phyloP scores from a whole-genome alignment of 2,888 invertebrate species.

The Nysson spinosus region DNA sequence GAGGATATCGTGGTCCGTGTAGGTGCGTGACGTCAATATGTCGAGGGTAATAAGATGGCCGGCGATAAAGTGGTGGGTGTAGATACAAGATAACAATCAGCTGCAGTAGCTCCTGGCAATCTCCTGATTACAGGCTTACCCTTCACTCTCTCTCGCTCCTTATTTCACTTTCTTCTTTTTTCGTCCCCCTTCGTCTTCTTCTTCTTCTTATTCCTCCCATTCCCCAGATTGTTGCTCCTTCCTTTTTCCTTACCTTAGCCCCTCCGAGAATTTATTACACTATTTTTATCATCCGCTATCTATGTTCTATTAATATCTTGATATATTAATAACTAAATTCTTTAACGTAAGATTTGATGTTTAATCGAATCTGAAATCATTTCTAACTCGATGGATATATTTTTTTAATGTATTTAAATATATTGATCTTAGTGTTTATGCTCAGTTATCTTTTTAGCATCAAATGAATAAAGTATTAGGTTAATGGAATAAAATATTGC shows the following conservation, averaged over 20 bases:
- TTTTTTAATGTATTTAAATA: too few species aligned
- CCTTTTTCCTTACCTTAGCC: neutral
- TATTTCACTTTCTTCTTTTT: slow-evolving; percentile 18
- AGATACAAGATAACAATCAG: slow-evolving; percentile 77
- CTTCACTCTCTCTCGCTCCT: slow-evolving; percentile 53
- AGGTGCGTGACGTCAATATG: slow-evolving; percentile 76
- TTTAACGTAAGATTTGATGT: too few species aligned
- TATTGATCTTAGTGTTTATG: too few species aligned
- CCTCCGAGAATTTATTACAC: too few species aligned
- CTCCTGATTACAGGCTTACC: slow-evolving; percentile 76
- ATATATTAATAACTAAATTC: too few species aligned
- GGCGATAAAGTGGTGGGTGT: slow-evolving; percentile 77
- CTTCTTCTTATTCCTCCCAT: slow-evolving; percentile 7
- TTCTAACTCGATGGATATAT: too few species aligned
- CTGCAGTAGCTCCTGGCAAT: slow-evolving; percentile 77
- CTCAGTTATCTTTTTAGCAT: too few species aligned
- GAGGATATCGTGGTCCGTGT: slow-evolving; percentile 54
- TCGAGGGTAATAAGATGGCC: slow-evolving; percentile 76
- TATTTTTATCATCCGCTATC: too few species aligned
- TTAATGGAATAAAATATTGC: too few species aligned
- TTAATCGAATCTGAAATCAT: too few species aligned
- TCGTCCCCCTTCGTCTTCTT: slow-evolving; percentile 13
- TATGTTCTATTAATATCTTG: too few species aligned
- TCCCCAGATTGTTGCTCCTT: slow-evolving; percentile 3
- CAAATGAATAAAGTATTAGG: too few species aligned